phyloP scores from a whole-genome alignment of 30 jellyfish, hydroid and myxozoan genomes.

The Aurelia coerulea region DNA sequence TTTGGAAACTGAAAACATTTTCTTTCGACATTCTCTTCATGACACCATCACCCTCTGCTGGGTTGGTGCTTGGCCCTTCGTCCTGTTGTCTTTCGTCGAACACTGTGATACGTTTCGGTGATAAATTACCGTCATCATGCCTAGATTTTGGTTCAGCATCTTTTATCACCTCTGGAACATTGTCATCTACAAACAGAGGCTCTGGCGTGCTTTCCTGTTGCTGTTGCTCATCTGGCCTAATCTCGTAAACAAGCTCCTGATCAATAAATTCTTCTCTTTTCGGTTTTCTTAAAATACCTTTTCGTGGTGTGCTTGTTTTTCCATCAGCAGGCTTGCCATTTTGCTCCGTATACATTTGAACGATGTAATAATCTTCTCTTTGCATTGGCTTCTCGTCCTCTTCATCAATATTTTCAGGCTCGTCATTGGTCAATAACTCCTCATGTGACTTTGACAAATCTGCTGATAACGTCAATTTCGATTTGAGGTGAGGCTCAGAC shows the following conservation, averaged over 20 bases:
- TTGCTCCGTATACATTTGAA: conserved; percentile 3
- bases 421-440: not conserved
- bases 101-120: too few relatives aligned
- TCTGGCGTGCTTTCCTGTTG: not conserved
- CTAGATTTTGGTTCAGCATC: too few relatives aligned
- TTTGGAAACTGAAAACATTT: conserved; percentile 3
- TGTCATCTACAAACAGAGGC: not conserved
- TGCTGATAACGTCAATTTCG: conserved; percentile 45
- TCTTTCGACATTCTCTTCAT: not conserved
- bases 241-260: too few relatives aligned
- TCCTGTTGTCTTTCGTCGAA: too few relatives aligned
- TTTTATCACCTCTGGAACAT: too few relatives aligned
- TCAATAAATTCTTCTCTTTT: too few relatives aligned
- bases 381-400: not conserved
- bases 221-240: not conserved
- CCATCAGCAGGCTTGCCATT: conserved; percentile 5
- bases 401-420: conserved; percentile 12
- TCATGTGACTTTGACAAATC: conserved; percentile 53
- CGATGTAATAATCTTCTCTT: conserved; percentile 25
- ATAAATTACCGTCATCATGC: too few relatives aligned
- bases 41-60: too few relatives aligned
- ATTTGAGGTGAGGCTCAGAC: conserved; percentile 20
- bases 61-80: too few relatives aligned
- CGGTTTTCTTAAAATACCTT: not conserved
- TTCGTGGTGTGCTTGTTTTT: conserved; percentile 30